Evolutionary conservation across 2,888 invertebrate genomes (phyloP), one percentile per base, ranked within the genome.

Genomic region (Gibbula magus): DNA sequence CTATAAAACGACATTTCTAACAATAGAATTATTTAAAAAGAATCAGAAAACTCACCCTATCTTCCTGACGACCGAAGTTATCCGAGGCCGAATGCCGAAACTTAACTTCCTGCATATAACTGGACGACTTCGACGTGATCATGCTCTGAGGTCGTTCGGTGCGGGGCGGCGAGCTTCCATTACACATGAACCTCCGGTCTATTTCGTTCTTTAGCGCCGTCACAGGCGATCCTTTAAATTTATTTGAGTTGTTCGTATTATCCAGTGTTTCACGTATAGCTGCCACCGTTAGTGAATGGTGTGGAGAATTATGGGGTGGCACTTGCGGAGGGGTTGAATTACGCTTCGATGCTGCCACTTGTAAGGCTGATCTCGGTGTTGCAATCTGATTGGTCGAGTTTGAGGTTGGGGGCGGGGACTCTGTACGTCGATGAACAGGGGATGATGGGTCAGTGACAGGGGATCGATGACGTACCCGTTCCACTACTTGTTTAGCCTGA

Each of bases 161-260:
- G 7, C 25, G 25, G 16, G 54, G 25, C 5, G 54, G 25, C 22
- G 29, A 18, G 20, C 32, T 53, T 39, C 87, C 87, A 75, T 87
- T 88, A 32, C 84, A 84, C 73, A 86, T 80, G 67, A 86, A 91
- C 56, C 90, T 82, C n/a, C 85, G 78, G 82, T 92, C 92, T 22
- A 92, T 92, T 77, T 90, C 90, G 75, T 92, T 91, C 79, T 92
- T 92, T 39, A 92, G 83, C 10, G 91, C 90, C n/a, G 89, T 91
- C 74, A 92, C 92, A 2, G 92, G 92, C 2, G 92, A 92, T 16
- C 91, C 92, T 83, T 89, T 89, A 79, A 86, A 86, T 78, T 88
- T 84, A 73, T 82, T 84, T 18, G 86, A 83, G 83, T 84, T 86
- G 78, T 84, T 87, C 67, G 84, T 83, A 10, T 82, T 82, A 67